phyloP scores from a whole-genome alignment of 92 coral and sea anemone genomes.

The Palythoa grandiflora region DNA sequence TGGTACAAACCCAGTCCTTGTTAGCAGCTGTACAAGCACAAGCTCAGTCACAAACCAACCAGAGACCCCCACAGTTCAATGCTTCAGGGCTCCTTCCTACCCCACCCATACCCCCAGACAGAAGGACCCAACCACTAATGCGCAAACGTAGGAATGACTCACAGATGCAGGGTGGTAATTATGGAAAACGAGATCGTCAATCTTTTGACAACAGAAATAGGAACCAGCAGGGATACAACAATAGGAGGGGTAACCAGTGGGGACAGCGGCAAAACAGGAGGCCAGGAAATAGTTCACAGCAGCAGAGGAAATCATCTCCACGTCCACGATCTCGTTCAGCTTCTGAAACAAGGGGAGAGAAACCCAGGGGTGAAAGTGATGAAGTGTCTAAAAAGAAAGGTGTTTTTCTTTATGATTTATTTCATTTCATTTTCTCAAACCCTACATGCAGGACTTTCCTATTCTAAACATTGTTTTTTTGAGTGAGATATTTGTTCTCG shows the following conservation, averaged over 20 bases:
- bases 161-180: constrained; percentile 39
- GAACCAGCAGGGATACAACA: constrained; percentile 47
- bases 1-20: constrained; percentile 96
- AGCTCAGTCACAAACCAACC: constrained; percentile 69
- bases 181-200: constrained; percentile 41
- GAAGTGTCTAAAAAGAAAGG: constrained; percentile 1
- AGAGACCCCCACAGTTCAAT: constrained; percentile 42
- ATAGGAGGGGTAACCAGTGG: constrained; percentile 46
- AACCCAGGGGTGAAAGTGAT: not conserved
- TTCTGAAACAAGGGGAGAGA: constrained; percentile 28
- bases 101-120: constrained; percentile 56
- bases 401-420: not conserved
- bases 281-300: constrained; percentile 18
- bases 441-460: not conserved
- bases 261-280: constrained; percentile 43
- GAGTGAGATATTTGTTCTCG: too few species aligned
- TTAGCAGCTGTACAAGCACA: constrained; percentile 97
- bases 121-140: constrained; percentile 67
- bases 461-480: too few species aligned
- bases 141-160: constrained; percentile 78
- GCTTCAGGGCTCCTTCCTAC: constrained; percentile 55
- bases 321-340: constrained; percentile 3
- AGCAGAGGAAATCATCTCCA: not conserved
- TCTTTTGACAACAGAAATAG: constrained; percentile 58
- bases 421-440: not conserved